These are phyloP conservation scores for Myotis davidii DNA, from an alignment of 2,113 vertebrate species.

Conservation along the genomic window DNA sequence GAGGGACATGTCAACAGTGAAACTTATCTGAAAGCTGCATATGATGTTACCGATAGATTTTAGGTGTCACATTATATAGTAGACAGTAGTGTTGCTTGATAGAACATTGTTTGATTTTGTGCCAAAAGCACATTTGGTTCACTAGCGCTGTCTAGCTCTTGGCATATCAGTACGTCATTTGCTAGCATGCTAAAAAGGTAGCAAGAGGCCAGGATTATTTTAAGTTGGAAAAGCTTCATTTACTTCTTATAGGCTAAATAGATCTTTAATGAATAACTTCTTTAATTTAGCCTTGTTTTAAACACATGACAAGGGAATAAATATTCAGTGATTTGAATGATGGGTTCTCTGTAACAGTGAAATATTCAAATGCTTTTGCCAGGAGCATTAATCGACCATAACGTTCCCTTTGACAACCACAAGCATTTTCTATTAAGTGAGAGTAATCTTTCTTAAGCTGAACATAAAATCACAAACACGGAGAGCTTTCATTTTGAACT, in stretches of 20 bases:
- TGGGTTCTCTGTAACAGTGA: conserved; percentile 61
- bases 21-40: conserved; percentile 51
- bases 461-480: conserved; percentile 2
- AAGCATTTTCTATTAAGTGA: conserved; percentile 60
- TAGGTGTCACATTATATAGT: conserved; percentile 59
- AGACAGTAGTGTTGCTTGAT: conserved; percentile 60
- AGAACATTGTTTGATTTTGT: conserved; percentile 60
- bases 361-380: conserved; percentile 68
- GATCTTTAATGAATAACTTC: conserved; percentile 64
- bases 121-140: conserved; percentile 52
- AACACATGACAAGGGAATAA: conserved; percentile 48
- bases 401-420: conserved; percentile 50
- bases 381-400: conserved; percentile 64
- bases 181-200: conserved; percentile 65
- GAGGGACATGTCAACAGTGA: conserved; percentile 62
- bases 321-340: conserved; percentile 72
- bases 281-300: conserved; percentile 70
- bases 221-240: conserved; percentile 71
- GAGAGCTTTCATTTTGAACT: conserved; percentile 51
- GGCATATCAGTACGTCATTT: conserved; percentile 49
- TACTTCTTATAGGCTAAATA: conserved; percentile 56
- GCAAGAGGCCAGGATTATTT: conserved; percentile 63
- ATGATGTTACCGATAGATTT: conserved; percentile 64
- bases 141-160: conserved; percentile 46
- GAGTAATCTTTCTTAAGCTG: conserved; percentile 56